phyloP scores from a whole-genome alignment of 1,140 invertebrate species.

The Saccostrea glomerata region DNA sequence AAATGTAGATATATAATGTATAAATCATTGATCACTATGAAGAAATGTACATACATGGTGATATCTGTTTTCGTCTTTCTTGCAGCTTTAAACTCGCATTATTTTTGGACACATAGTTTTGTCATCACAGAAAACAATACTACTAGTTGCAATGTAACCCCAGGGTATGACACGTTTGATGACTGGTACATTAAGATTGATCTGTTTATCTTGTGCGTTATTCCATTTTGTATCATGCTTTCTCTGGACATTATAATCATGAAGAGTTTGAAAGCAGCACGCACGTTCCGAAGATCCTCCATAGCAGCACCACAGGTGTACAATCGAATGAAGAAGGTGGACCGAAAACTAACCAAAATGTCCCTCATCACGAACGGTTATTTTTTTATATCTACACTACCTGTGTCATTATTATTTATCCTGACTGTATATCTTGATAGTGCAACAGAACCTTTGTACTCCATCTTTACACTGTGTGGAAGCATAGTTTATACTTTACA shows the following conservation, averaged over 20 bases:
- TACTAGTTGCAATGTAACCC: background rate
- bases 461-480: conserved; percentile 78
- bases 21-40: conserved; percentile 45
- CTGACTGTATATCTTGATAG: conserved; percentile 53
- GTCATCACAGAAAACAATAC: background rate
- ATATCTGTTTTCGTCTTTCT: background rate
- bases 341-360: conserved; percentile 62
- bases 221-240: conserved; percentile 9
- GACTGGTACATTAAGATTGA: conserved; percentile 35
- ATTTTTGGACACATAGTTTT: conserved; percentile 27
- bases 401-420: conserved; percentile 65
- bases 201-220: background rate
- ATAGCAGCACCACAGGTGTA: conserved; percentile 38
- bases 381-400: conserved; percentile 67
- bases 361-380: conserved; percentile 59
- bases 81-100: background rate
- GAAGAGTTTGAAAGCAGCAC: conserved; percentile 31
- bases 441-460: background rate
- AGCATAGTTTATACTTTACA: conserved; percentile 83
- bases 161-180: background rate
- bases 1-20: conserved; percentile 60
- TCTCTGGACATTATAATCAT: conserved; percentile 44
- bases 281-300: conserved; percentile 34
- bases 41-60: background rate
- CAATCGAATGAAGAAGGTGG: conserved; percentile 14